Evolutionary conservation across 2,113 vertebrate genomes (phyloP).

Genomic region (Corvus cornix): DNA sequence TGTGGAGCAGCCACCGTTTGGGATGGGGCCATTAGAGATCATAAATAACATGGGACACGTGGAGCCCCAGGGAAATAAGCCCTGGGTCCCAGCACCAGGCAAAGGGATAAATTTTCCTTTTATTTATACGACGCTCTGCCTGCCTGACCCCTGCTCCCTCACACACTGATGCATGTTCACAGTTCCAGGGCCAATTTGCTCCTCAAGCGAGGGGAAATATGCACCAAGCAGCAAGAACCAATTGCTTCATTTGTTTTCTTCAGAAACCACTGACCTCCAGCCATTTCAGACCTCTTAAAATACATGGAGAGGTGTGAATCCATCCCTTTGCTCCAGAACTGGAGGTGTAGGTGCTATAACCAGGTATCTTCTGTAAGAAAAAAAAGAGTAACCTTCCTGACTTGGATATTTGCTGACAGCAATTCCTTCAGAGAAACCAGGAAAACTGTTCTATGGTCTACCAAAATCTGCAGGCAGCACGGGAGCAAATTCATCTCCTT

Average conservation of each 20-base stretch:
- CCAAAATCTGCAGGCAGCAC: conserved; percentile 6
- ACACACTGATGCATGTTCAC: background rate
- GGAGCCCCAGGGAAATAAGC: conserved; percentile 42
- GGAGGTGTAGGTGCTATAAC: background rate
- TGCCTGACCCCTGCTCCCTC: conserved; percentile 34
- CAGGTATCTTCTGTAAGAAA: background rate
- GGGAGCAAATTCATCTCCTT: conserved; percentile 2
- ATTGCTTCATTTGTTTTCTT: background rate
- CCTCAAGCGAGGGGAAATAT: background rate
- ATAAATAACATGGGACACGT: conserved; percentile 44
- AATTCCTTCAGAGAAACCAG: background rate
- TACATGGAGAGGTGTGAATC: background rate
- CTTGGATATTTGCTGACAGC: background rate
- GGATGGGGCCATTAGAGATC: conserved; percentile 34
- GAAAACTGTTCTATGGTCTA: background rate
- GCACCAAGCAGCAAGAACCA: background rate
- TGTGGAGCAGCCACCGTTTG: conserved; percentile 16
- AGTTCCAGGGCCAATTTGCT: background rate
- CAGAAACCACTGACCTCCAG: background rate
- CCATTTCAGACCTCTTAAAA: background rate
- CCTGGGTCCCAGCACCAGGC: background rate
- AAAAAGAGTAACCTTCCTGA: background rate
- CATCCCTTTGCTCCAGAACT: background rate
- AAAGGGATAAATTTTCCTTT: background rate
- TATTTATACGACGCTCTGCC: background rate